Base-by-base conservation (phyloP, 2,888 invertebrate genomes). In the Acholoe squamosa region DNA sequence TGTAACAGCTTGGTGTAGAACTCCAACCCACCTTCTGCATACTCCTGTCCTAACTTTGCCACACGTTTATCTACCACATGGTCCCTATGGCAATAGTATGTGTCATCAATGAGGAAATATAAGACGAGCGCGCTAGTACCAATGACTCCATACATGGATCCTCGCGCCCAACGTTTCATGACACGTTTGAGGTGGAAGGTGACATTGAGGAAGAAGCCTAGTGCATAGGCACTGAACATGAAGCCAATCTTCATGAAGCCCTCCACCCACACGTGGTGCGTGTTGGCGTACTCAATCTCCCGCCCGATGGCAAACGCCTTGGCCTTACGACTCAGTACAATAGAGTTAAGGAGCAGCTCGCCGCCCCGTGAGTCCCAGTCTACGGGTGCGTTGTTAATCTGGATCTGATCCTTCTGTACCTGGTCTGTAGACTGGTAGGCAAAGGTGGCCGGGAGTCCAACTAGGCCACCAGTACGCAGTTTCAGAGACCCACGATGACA, bases 231-330 rank as follows among this genome's bases (percentile, higher is more conserved):
- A 0, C 67, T 10, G 14, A 91, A 84, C 28, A 86, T 90, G 52
- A 89, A 91, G 3, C 96, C 88, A 89, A 96, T 95, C 89, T 97
- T 96, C 93, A 96, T 96, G 0, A 96, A 89, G 0, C 97, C 96
- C 92, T 97, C 97, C 84, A 97, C 94, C 0, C 97, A 95, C 0
- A 97, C 95, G 94, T 97, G 97, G 91, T 97, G 95, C 67, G 97
- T 97, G 92, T 97, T 96, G 0, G 97, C 95, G 96, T 97, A 97
- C 91, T 97, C 95, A 89, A 98, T 97, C 95, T 98, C 97, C 93
- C 97, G 96, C 91, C 98, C 98, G 43, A 98, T 97, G 0, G 97
- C 98, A 96, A 98, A 98, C 91, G 97, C 96, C 95, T 98, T 97
- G 16, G 98, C 98, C 92, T 97, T 97, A 92, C 98, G 97, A 22